Percentiles rank a stretch among this genome's conserved stretches.
phyloP scores from a whole-genome alignment of 2,888 invertebrate species.

The Athrips mouffetella region DNA sequence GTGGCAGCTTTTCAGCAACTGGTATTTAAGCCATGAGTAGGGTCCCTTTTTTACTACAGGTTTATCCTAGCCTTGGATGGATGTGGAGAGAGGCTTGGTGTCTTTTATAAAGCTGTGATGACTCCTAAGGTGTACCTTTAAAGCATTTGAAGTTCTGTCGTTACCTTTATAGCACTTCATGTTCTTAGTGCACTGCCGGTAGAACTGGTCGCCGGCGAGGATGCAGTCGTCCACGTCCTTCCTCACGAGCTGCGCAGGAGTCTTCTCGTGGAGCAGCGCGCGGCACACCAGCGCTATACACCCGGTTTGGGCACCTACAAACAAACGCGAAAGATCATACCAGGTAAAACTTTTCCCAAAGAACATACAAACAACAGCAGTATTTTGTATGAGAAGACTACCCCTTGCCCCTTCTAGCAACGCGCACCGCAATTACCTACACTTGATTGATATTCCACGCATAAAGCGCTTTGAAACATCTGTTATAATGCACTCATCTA shows the following conservation, averaged over 20 bases:
- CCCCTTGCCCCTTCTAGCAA: too few relatives aligned
- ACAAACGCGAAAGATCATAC: too few relatives aligned
- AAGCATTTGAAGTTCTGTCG: too few relatives aligned
- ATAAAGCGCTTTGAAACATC: too few relatives aligned
- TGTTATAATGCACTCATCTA: too few relatives aligned
- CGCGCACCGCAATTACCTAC: too few relatives aligned
- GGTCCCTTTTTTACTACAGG: neutral
- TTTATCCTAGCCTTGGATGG: too few relatives aligned
- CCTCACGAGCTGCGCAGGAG: constrained; percentile 36
- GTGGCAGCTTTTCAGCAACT: neutral
- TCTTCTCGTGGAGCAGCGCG: constrained; percentile 60
- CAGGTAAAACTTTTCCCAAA: neutral
- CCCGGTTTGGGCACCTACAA: constrained; percentile 58
- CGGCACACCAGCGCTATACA: constrained; percentile 61
- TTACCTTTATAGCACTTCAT: constrained; percentile 69
- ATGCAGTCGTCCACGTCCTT: constrained; percentile 59
- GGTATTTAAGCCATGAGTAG: neutral
- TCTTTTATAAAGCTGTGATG: neutral
- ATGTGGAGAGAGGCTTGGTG: too few relatives aligned
- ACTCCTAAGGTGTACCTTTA: too few relatives aligned
- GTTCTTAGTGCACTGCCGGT: constrained; percentile 50
- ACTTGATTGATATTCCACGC: too few relatives aligned
- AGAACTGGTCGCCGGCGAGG: constrained; percentile 53
- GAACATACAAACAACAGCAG: neutral
- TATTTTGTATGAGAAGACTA: too few relatives aligned